Evolutionary conservation across 1,140 invertebrate genomes (phyloP), one percentile per base, ranked within the genome.

Genomic region (Drosophila mayri): DNA sequence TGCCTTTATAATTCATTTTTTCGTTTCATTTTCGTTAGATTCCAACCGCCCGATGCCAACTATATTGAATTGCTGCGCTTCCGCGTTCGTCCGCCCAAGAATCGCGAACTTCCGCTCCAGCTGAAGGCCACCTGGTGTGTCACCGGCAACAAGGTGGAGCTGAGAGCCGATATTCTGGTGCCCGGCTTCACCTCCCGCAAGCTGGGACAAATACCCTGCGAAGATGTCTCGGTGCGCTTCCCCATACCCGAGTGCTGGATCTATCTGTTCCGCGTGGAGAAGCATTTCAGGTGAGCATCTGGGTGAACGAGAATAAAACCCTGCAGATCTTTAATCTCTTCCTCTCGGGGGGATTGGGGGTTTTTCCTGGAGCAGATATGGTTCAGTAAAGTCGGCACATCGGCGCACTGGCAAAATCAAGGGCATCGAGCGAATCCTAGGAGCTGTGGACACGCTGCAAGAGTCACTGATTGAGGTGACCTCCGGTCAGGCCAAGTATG

Each of bases 191-290:
- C 97, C 40, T 99, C 98, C 64, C 95, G 98, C 87, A 98, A 98
- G 93, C 94, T 99, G 52, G 98, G 98, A 9, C 97, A 97, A 92
- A 96, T 99, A 77, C 99, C 98, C 50, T 99, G 98, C 93, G 98
- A 99, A 94, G 98, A 99, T 93, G 98, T 99, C 44, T 96, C 97
- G 90, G 97, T 99, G 41, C 95, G 98, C 60, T 99, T 99, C 93
- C 98, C 99, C 7, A 98, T 99, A 76, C 99, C 99, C 28, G 99
- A 99, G 93, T 97, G 97, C 88, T 99, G 99, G 99, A 98, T 99
- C 82, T 99, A 99, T 93, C 94, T 99, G 84, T 99, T 99, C 93
- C 95, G 99, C 70, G 98, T 99, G 20, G 99, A 99, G 93, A 99
- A 99, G 91, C 97, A 99, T 93, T 99, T 99, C 94, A 95, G 98